These are phyloP conservation scores for Mesitornis unicolor DNA, from an alignment of 2,113 vertebrate species.

Conservation along the genomic window DNA sequence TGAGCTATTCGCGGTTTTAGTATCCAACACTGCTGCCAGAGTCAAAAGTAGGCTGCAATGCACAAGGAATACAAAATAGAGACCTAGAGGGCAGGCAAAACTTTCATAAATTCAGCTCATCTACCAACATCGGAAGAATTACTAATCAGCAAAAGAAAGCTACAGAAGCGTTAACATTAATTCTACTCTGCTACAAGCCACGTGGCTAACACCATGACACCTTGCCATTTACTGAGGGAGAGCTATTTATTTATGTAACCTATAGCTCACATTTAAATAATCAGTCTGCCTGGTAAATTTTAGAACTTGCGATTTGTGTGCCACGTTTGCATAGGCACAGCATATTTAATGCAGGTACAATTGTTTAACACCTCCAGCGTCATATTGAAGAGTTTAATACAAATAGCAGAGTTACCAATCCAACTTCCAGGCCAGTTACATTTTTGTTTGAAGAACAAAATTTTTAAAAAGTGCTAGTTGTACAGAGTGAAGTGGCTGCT, in stretches of 20 bases:
- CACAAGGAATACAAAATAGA: conserved; percentile 44
- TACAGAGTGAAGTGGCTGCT: neutral
- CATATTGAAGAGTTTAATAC: conserved; percentile 34
- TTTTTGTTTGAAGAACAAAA: neutral
- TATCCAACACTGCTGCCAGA: neutral
- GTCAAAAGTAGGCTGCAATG: conserved; percentile 28
- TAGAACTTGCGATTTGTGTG: conserved; percentile 41
- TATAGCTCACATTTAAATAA: conserved; percentile 70
- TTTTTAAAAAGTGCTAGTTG: neutral
- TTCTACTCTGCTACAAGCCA: conserved; percentile 59
- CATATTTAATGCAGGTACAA: conserved; percentile 38
- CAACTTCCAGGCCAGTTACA: neutral
- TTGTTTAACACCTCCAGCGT: conserved; percentile 57
- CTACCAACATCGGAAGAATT: conserved; percentile 54
- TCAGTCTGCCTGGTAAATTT: conserved; percentile 61
- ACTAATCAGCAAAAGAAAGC: conserved; percentile 64
- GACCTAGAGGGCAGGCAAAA: conserved; percentile 56
- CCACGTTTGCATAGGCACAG: conserved; percentile 33
- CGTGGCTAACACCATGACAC: conserved; percentile 49
- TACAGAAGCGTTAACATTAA: conserved; percentile 63
- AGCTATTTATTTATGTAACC: conserved; percentile 71
- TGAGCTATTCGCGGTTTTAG: neutral
- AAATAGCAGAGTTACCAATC: conserved; percentile 43
- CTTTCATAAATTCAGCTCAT: conserved; percentile 62
- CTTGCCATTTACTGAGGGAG: conserved; percentile 43